These are phyloP conservation scores for Cheilosia pagana DNA, from an alignment of 2,888 invertebrate genomes.

Conservation along the genomic window DNA sequence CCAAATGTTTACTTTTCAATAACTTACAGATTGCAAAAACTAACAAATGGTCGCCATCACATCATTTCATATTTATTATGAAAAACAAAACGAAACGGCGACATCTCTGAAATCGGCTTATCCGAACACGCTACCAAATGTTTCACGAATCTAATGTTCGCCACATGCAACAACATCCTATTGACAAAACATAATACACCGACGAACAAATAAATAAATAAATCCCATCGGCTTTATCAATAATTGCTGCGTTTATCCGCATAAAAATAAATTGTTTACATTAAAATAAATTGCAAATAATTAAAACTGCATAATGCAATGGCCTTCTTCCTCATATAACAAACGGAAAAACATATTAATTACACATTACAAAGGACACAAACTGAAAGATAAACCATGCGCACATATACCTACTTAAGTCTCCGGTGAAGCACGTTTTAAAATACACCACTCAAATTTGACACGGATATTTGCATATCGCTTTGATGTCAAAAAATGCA, in stretches of 20 bases:
- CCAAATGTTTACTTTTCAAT: too few species aligned
- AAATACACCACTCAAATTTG: conserved; percentile 70
- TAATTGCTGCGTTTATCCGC: background rate
- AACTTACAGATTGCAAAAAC: too few species aligned
- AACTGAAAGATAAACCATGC: conserved; percentile 11
- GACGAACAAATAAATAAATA: background rate
- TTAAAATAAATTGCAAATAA: conserved; percentile 57
- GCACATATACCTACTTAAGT: conserved; percentile 25
- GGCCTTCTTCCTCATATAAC: conserved; percentile 36
- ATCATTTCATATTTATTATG: too few species aligned
- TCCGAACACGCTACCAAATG: too few species aligned
- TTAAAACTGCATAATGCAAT: conserved; percentile 70
- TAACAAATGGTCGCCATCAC: too few species aligned
- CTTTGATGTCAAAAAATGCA: conserved; percentile 77
- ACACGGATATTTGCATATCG: conserved; percentile 77
- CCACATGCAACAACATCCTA: too few species aligned
- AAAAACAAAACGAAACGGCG: too few species aligned
- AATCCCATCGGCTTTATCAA: conserved; percentile 13
- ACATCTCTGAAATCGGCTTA: too few species aligned
- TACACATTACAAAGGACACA: conserved; percentile 63
- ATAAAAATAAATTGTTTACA: conserved; percentile 42
- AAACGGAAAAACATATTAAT: conserved; percentile 56
- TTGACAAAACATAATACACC: background rate
- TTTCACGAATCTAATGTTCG: too few species aligned
- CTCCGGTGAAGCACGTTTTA: conserved; percentile 57